Base-by-base conservation (phyloP, 1,140 invertebrate genomes). In the Wiebesia pumilae region DNA sequence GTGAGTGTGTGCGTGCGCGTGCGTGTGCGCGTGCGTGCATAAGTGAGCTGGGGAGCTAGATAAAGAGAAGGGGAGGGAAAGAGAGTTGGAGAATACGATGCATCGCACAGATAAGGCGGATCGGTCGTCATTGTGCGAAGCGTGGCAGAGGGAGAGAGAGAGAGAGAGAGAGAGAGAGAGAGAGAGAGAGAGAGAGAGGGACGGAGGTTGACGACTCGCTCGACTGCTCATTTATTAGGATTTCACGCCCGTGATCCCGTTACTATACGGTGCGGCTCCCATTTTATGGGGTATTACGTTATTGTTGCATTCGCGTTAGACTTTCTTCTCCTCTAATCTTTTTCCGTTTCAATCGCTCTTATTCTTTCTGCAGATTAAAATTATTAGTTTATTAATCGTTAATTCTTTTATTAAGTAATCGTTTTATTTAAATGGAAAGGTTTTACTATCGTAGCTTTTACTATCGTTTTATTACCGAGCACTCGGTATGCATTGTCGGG, bases 211-310 rank as follows among this genome's bases (percentile, higher is more conserved):
- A 85, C 77, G 84, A 84, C 81, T 65, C 83, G 81, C 71, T 88
- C 89, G 90, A 93, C 89, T 92, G 92, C 91, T 92, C 92, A 92
- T 93, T 93, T 93, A 92, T 93, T 92, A 93, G 92, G 91, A 93
- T 92, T 93, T 92, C 91, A 93, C 90, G 91, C 90, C 90, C 80
- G 89, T 90, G 90, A 90, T 92, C 89, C 89, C 90, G 90, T 92
- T 91, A 89, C 88, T 65, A 9, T 80, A 43, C 51, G 14, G 77
- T 69, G 77, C 78, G 62, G 81, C 88, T 88, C 90, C 90, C 90
- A 90, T 91, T 92, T 92, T 91, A 91, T 90, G 90, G 89, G 88
- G 90, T 90, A 90, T 91, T 91, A 91, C 84, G 88, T 90, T 89
- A 90, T 90, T 90, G 90, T 90, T 90, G 88, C 77, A 67, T 79